Conservation (phyloP, 2,113 vertebrate species). For the Scopus umbretta region DNA sequence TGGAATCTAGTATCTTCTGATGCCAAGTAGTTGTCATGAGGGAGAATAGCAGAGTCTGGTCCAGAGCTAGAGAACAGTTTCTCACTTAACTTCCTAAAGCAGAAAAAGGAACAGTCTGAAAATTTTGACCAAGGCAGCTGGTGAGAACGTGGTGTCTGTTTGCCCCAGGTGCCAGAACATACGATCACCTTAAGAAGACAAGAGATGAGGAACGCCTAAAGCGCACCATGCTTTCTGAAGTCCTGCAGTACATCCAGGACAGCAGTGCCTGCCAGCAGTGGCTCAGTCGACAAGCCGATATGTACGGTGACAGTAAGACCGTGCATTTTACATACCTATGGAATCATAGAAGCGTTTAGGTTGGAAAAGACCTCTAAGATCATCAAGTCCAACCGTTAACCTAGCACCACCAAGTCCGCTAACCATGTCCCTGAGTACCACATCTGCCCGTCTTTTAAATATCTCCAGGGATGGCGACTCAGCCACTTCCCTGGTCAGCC, state of each 20-base stretch:
- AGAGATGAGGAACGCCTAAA: conserved; percentile 91
- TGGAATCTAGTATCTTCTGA: neutral
- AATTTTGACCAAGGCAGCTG: neutral
- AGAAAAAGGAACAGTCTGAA: neutral
- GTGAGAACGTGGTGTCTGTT: neutral
- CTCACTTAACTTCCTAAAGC: neutral
- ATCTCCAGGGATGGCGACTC: no score
- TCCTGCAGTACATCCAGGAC: conserved; percentile 97
- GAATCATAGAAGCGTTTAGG: no score
- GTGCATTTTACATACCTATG: neutral
- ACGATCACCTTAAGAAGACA: conserved; percentile 85
- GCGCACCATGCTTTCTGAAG: conserved; percentile 91
- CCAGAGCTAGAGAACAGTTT: neutral
- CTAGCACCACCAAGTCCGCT: no score
- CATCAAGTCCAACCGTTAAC: no score
- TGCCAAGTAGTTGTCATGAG: neutral
- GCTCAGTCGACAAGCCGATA: conserved; percentile 94
- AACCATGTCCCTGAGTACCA: no score
- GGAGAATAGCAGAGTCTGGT: neutral
- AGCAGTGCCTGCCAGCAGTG: conserved; percentile 95
- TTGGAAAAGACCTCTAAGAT: no score
- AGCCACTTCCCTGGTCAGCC: no score
- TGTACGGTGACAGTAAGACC: conserved; percentile 72
- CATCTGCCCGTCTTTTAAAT: no score
- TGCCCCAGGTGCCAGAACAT: conserved; percentile 85